Conservation (phyloP, 2,113 vertebrate species). For the Myrmecophaga tridactyla region DNA sequence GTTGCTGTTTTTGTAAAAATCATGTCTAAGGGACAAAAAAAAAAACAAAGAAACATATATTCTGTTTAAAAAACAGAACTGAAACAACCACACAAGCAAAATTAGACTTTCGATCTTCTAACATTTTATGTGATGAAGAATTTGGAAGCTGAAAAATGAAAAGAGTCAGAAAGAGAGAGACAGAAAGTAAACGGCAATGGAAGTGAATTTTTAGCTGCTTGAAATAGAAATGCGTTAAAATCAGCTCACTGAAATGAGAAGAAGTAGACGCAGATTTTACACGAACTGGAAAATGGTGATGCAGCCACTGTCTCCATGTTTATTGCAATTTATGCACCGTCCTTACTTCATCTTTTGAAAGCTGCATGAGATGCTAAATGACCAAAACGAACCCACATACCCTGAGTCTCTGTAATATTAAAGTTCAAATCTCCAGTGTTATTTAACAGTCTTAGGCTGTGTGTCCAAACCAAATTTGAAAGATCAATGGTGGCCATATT, state of each 20-base stretch:
- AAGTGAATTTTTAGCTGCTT: background rate
- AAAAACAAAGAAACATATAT: background rate
- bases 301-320: background rate
- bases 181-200: no score
- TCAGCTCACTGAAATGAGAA: background rate
- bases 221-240: background rate
- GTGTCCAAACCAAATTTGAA: background rate
- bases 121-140: background rate
- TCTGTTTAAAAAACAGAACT: background rate
- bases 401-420: background rate
- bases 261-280: background rate
- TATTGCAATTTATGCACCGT: background rate
- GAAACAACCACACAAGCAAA: background rate
- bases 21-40: background rate
- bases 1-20: background rate
- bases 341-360: background rate
- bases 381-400: background rate
- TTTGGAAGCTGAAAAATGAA: background rate
- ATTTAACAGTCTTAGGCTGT: background rate
- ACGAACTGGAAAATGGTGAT: background rate
- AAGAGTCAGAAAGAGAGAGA: no score
- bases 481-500: background rate
- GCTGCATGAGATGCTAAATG: accelerated
- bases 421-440: background rate
- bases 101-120: background rate